Evolutionary conservation across 2,113 vertebrate genomes (phyloP), one percentile per base, ranked within the genome.

Genomic region (Microcebus jonahi): DNA sequence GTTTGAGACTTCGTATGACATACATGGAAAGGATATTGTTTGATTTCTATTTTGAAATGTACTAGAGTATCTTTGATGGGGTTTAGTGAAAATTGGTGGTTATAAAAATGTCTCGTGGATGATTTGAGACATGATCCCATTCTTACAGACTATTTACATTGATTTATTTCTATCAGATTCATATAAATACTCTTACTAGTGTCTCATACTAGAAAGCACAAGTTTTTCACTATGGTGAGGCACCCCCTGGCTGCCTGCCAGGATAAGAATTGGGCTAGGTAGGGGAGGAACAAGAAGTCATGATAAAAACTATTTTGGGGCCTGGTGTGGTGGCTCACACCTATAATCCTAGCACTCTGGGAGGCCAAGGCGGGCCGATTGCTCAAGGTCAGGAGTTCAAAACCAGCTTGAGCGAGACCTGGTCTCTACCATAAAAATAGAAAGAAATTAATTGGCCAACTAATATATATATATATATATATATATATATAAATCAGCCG

Each of bases 31-130:
- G 34, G 88, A 45, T 85, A 71, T 2, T 75, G 12, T 83, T 57
- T 94, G 53, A 2, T 81, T 91, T 96, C 36, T 68, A 85, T 73
- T 89, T 91, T 86, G n/a, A 92, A 50, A 68, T 89, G 20, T 75
- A 87, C 21, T 59, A 65, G 25, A 73, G 9, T 3, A 73, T 81
- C 6, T 95, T 17, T 80, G 88, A 81, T 80, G 21, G 29, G 17
- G 11, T 76, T 83, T 90, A 57, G 29, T 94, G 27, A 63, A 70
- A 94, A 65, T 5, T 75, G 6, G n/a, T 55, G 5, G 2, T 87
- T 79, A 80, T 34, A 77, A 88, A 88, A 94, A 75, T 75, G 8
- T 83, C 29, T 71, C 3, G 29, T 92, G 25, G 18, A 36, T 94
- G 18, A 9, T 25, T 57, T 73, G 31, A 87, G 50, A 87, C 8